A percentile compares a stretch with the other conserved stretches of the same genome.
phyloP scores from a whole-genome alignment of 2,797 vertebrate genomes.

The Crenuchus spilurus region DNA sequence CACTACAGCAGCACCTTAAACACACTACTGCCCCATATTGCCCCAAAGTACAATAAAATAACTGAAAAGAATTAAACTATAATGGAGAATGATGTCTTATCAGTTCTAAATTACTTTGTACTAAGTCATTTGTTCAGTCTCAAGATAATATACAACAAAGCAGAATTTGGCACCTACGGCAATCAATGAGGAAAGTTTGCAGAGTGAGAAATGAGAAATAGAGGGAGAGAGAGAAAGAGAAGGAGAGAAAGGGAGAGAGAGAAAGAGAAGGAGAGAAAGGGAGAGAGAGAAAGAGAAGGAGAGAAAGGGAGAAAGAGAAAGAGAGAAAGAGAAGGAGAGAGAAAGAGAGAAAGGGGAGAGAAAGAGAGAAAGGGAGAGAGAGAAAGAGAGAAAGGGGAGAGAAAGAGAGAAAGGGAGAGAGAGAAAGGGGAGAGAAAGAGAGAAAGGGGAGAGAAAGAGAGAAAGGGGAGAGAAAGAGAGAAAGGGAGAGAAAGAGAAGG shows the following conservation, averaged over 20 bases:
- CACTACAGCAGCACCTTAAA: background rate
- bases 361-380: background rate
- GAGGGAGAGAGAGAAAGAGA: background rate
- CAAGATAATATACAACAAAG: background rate
- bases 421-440: background rate
- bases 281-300: background rate
- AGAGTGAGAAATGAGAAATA: too few species aligned
- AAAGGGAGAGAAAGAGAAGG: background rate
- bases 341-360: background rate
- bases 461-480: background rate
- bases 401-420: too few species aligned
- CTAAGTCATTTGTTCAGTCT: background rate
- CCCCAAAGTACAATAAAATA: background rate
- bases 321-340: background rate
- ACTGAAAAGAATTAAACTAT: background rate
- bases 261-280: background rate
- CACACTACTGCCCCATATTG: background rate
- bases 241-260: background rate
- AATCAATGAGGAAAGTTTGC: background rate
- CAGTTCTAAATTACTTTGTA: background rate
- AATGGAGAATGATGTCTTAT: background rate
- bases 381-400: too few species aligned
- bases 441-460: background rate
- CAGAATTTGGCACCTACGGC: conserved; percentile 2
- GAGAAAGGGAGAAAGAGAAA: background rate